Conservation (phyloP, 2,888 invertebrate genomes). For the Azorinus chamasolen region DNA sequence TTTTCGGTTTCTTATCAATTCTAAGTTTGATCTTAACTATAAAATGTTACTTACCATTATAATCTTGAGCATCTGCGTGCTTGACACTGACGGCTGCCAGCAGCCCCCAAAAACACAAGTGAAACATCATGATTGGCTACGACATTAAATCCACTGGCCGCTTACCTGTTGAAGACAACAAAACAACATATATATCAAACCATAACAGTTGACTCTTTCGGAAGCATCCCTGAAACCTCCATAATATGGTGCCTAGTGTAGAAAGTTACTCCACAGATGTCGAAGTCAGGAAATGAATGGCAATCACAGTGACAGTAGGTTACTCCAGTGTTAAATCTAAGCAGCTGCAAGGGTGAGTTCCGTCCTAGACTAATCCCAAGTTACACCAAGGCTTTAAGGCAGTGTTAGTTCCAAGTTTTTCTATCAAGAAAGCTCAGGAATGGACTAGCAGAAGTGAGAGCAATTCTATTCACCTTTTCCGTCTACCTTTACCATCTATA, state of each 20-base stretch:
- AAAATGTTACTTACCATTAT: slow-evolving; percentile 46
- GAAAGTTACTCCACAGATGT: no score
- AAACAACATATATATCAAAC: slow-evolving; percentile 51
- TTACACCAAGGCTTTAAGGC: no score
- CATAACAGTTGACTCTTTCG: neutral
- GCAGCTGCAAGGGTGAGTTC: neutral
- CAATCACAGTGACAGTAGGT: neutral
- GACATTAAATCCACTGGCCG: slow-evolving; percentile 61
- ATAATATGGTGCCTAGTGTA: no score
- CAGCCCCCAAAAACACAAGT: slow-evolving; percentile 39
- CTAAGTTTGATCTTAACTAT: slow-evolving; percentile 13
- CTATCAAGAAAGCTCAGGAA: no score
- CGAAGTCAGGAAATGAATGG: no score
- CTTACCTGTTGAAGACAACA: slow-evolving; percentile 64
- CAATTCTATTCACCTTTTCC: no score
- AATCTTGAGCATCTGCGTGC: slow-evolving; percentile 29
- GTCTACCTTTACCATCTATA: no score
- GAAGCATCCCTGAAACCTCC: no score
- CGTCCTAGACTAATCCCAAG: no score
- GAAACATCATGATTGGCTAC: slow-evolving; percentile 50
- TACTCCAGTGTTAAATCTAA: slow-evolving; percentile 1
- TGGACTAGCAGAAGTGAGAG: no score
- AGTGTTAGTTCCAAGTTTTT: no score
- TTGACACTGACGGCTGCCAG: slow-evolving; percentile 43
- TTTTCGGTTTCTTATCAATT: slow-evolving; percentile 14